Percentiles rank a stretch among this genome's conserved stretches.
These are phyloP conservation scores for Spheniscus humboldti DNA, from an alignment of 2,797 vertebrate genomes.

Conservation along the genomic window DNA sequence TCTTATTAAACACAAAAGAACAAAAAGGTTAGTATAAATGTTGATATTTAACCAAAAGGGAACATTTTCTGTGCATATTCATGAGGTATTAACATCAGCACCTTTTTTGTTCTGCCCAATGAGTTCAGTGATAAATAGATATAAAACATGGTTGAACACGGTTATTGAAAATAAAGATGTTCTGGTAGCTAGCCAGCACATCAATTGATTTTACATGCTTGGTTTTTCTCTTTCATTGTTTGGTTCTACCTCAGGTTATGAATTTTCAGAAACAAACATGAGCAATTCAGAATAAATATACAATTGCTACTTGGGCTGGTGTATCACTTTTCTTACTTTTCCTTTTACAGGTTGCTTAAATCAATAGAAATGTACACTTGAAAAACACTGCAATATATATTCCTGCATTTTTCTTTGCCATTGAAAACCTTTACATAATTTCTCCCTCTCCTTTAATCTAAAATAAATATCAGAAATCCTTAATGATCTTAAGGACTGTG, in stretches of 20 bases:
- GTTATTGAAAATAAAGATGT: conserved; percentile 8
- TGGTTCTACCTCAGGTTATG: not conserved
- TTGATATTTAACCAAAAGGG: conserved; percentile 9
- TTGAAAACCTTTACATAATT: not conserved
- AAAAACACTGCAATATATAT: not conserved
- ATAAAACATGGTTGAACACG: not conserved
- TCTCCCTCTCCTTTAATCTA: not conserved
- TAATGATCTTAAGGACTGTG: not conserved
- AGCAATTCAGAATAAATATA: conserved; percentile 28
- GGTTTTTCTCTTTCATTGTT: not conserved
- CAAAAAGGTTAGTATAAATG: not conserved
- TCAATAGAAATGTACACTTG: not conserved
- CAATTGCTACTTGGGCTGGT: not conserved
- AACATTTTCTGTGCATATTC: not conserved
- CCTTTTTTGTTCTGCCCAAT: conserved; percentile 1
- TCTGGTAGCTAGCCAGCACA: not conserved
- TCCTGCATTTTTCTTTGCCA: not conserved
- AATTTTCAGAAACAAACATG: conserved; percentile 17
- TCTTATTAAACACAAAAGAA: not conserved
- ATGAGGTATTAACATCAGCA: not conserved
- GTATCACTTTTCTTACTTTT: not conserved
- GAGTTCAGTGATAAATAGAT: conserved; percentile 16
- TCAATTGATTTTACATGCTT: conserved; percentile 16
- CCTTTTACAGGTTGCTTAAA: not conserved
- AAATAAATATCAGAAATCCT: not conserved